These are phyloP conservation scores for Neolamprologus cancellatus DNA, from an alignment of 2,113 vertebrate genomes.

Conservation along the genomic window DNA sequence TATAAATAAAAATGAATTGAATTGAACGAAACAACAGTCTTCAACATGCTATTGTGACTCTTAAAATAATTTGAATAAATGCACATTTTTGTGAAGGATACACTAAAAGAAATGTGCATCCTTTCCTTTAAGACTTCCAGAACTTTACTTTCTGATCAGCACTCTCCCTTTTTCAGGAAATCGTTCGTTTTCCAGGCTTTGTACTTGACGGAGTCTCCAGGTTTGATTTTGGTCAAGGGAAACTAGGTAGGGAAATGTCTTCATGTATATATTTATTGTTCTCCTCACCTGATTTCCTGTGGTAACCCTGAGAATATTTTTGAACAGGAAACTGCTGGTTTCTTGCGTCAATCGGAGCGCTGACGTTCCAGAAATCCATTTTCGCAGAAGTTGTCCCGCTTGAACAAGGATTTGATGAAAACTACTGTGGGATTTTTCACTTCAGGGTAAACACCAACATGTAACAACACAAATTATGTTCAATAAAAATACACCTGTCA, in stretches of 20 bases:
- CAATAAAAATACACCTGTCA: neutral
- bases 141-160: neutral
- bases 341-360: conserved; percentile 65
- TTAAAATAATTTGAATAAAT: neutral
- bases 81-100: neutral
- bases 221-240: conserved; percentile 68
- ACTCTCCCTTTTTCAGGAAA: conserved; percentile 22
- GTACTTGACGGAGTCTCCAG: conserved; percentile 55
- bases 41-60: neutral
- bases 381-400: conserved; percentile 51
- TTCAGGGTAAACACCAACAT: conserved; percentile 55
- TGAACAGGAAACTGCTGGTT: conserved; percentile 73
- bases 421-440: conserved; percentile 72
- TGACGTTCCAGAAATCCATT: conserved; percentile 57
- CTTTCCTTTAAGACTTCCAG: neutral
- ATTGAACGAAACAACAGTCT: fast-evolving
- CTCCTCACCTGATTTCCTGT: neutral
- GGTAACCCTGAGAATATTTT: neutral
- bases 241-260: conserved; percentile 32
- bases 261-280: neutral
- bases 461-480: neutral
- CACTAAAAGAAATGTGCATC: neutral
- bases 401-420: conserved; percentile 45
- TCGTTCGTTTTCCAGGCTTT: conserved; percentile 32
- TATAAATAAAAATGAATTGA: no score